Percentiles rank a stretch among this genome's conserved stretches.
phyloP scores from a whole-genome alignment of 2,888 invertebrate genomes.

The Pristionchus entomophagus region DNA sequence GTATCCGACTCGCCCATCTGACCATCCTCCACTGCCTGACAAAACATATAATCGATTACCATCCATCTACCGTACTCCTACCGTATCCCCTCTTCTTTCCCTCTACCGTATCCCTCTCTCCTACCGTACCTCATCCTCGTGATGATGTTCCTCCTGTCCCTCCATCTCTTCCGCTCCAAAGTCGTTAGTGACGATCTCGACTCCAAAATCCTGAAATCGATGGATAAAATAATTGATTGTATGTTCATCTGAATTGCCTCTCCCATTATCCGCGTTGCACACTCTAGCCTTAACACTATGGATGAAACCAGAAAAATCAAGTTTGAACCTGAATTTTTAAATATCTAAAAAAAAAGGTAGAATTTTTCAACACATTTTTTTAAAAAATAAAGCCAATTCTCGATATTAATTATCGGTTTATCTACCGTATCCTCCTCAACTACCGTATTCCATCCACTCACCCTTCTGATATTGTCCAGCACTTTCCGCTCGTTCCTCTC shows the following conservation, averaged over 20 bases:
- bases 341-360: neutral
- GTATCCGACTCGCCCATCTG: constrained; percentile 33
- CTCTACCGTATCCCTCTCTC: neutral
- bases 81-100: neutral
- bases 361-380: too few relatives aligned
- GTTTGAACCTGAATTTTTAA: too few relatives aligned
- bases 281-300: too few relatives aligned
- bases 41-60: neutral
- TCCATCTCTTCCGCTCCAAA: constrained; percentile 24
- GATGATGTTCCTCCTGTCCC: constrained; percentile 41
- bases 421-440: too few relatives aligned
- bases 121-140: constrained; percentile 14
- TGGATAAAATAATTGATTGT: too few relatives aligned
- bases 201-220: constrained; percentile 53
- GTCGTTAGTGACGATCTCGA: constrained; percentile 57
- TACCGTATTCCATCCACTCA: neutral
- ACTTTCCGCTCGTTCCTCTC: constrained; percentile 60
- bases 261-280: too few relatives aligned
- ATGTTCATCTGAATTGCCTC: too few relatives aligned
- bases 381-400: neutral
- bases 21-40: neutral
- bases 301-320: too few relatives aligned
- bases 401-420: too few relatives aligned
- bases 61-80: neutral
- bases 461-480: constrained; percentile 57